Base-by-base conservation (phyloP, 2,888 invertebrate species). In the Prostheceraeus crozeri region DNA sequence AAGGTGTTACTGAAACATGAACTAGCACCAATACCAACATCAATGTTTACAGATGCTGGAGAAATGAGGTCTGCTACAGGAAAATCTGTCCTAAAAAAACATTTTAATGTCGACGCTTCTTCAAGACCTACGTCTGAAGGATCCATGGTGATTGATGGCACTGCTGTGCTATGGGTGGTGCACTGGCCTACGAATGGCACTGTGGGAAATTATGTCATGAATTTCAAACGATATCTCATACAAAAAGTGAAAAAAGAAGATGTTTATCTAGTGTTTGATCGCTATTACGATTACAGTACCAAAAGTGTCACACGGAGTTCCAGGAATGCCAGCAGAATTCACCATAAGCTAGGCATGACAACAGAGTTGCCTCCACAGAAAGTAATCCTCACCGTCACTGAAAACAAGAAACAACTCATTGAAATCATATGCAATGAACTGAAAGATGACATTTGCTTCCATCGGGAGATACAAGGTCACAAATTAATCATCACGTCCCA, bases 331-430 rank as follows among this genome's bases (percentile, higher is more conserved):
- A 35, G 33, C 28, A 6, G 21, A 19, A 14, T 19, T 33, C 62
- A 64, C 33, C n/a, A n/a, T n/a, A 36, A 31, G 35, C 45, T 63
- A 27, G 23, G 11, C 3, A 14, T 54, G 11, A 30, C 10, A 6
- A 62, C 53, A n/a, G 62, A 60, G 11, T 30, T 64, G 21, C 63
- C 62, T 19, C 21, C 63, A 4, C 63, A 64, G 31, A 46, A 60
- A 33, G 45, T 60, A 4, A 51, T 59, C 8, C 59, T 64, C 11
- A 60, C 59, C 21, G 62, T 63, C 10, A 62, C 63, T 3, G 57
- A 51, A 46, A 65, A 64, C 33, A 63, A 62, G 40, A 36, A 31
- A 2, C 64, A 63, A 45, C 56, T 65, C 25, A 65, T 63, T 21
- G 62, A 54, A 21, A 25, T 63, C 1, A 65, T 63, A n/a, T 65